These are phyloP conservation scores for Ellobium chinense DNA, from an alignment of 2,888 invertebrate species.

Conservation along the genomic window DNA sequence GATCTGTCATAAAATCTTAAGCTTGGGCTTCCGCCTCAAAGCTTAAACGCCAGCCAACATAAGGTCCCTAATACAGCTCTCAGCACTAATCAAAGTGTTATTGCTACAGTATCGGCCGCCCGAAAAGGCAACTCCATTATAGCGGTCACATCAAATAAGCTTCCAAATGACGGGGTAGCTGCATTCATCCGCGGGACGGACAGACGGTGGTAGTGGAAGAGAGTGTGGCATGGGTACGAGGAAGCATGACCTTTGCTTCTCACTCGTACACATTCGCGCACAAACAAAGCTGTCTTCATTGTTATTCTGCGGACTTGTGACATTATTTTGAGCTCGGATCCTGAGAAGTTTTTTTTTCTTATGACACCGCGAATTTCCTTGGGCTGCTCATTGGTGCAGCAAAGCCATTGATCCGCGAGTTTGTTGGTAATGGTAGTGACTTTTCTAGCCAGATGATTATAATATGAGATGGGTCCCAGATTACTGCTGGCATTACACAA, in stretches of 20 bases:
- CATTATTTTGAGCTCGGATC: neutral
- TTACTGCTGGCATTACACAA: too few species aligned
- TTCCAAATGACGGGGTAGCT: neutral
- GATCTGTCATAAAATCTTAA: too few species aligned
- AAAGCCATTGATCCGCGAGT: neutral
- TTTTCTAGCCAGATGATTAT: too few species aligned
- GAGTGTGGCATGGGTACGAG: neutral
- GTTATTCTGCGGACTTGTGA: neutral
- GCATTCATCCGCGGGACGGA: neutral
- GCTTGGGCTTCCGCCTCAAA: too few species aligned
- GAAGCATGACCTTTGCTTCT: neutral
- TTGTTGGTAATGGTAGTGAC: too few species aligned
- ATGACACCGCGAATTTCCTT: neutral
- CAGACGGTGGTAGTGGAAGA: neutral
- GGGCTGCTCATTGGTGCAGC: neutral
- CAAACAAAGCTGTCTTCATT: neutral
- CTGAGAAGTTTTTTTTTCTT: neutral
- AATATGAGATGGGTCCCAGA: too few species aligned
- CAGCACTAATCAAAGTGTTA: neutral
- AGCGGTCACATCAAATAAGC: neutral
- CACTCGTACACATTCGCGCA: neutral
- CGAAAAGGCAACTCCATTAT: neutral
- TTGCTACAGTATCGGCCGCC: neutral
- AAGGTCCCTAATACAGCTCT: too few species aligned
- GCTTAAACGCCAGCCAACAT: too few species aligned